Evolutionary conservation across 2,113 vertebrate genomes (phyloP), one percentile per base, ranked within the genome.

Genomic region (Coptodon rendalli): DNA sequence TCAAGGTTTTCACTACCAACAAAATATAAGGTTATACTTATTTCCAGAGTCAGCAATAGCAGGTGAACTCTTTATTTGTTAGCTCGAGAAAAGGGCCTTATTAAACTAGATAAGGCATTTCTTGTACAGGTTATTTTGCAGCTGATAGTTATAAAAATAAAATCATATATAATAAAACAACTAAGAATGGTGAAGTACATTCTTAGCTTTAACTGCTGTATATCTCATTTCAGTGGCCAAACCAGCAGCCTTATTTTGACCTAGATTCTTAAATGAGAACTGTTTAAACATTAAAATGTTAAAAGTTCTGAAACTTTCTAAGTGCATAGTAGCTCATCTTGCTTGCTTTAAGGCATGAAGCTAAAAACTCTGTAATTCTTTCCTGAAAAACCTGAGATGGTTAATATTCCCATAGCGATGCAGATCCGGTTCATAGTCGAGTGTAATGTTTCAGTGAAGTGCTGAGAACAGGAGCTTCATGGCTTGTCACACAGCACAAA

Each of bases 251-350:
- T 66, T 50, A 24, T 81, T 83, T 52, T 83, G 80, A 86, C 81
- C 90, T 73, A 89, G 56, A 88, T 91, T 27, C 16, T 80, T 12
- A 63, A 50, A 87, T 27, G 68, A 89, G 9, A 13, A n/a, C 38
- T 79, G 76, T 90, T 94, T 86, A 91, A 94, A 89, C 80, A 91
- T 93, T 91, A 48, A 91, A 63, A 84, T 31, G 29, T 54, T 81
- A 9, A 82, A 89, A 91, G 50, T 90, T 92, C 40, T 9, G 17
- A 71, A 93, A 89, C 81, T 89, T 81, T 66, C 50, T 12, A 45
- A 91, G 86, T 90, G 56, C 88, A 83, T 36, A 36, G 45, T 31
- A 57, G 29, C 56, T 88, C 52, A 12, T 6, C 71, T 61, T 38
- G 17, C 68, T 82, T 71, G 76, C 80, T 54, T 83, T 84, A 82